A percentile compares a stretch with the other conserved stretches of the same genome.
phyloP scores from a whole-genome alignment of 2,888 invertebrate genomes.

The Tachina fera region DNA sequence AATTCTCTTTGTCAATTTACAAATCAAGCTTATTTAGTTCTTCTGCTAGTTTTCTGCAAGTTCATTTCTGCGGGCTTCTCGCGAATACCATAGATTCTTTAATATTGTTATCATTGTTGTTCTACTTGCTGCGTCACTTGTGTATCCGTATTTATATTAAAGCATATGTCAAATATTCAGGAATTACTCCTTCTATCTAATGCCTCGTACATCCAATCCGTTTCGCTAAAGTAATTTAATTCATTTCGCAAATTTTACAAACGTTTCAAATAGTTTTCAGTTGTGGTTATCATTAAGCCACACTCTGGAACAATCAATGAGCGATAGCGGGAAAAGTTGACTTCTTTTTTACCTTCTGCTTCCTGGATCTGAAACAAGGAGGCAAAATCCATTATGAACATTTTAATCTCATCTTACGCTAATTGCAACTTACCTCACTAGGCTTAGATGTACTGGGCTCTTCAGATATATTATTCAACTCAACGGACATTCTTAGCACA shows the following conservation, averaged over 20 bases:
- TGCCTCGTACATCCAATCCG: conserved; percentile 91
- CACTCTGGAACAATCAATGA: conserved; percentile 77
- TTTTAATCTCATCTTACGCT: background rate
- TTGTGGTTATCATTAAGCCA: conserved; percentile 84
- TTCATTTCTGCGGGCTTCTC: conserved; percentile 77
- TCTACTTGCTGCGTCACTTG: background rate
- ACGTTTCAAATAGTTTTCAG: conserved; percentile 88
- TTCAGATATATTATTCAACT: conserved; percentile 64
- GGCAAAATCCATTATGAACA: no score
- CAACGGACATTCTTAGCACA: conserved; percentile 52
- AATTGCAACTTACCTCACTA: conserved; percentile 57
- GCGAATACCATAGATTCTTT: conserved; percentile 82
- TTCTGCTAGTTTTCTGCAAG: conserved; percentile 82
- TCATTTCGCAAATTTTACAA: conserved; percentile 89
- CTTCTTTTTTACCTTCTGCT: conserved; percentile 73
- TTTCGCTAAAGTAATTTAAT: conserved; percentile 89
- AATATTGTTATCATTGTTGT: conserved; percentile 84
- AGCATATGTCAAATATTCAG: conserved; percentile 51
- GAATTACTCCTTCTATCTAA: conserved; percentile 84
- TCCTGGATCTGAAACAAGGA: conserved; percentile 43
- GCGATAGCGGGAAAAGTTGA: conserved; percentile 77
- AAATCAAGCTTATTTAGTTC: conserved; percentile 83
- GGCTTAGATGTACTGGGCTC: conserved; percentile 68
- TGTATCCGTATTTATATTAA: background rate
- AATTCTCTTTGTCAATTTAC: conserved; percentile 73